phyloP scores from a whole-genome alignment of 2,113 vertebrate species.

The Equus przewalskii region DNA sequence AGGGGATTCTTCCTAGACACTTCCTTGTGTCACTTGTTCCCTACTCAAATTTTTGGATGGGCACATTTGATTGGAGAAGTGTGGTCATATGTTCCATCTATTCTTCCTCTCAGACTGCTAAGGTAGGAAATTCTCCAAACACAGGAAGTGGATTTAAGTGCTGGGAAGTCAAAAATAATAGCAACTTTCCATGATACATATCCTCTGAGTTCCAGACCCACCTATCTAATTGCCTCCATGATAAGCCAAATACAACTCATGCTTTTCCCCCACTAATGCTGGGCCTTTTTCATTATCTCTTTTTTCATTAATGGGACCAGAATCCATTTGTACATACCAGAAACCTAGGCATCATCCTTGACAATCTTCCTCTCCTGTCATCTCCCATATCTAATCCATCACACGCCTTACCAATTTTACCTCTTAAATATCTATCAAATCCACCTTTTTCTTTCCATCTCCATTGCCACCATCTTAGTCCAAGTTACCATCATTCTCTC shows the following conservation, averaged over 20 bases:
- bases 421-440: background rate
- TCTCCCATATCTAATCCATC: background rate
- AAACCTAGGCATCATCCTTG: background rate
- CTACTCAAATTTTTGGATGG: background rate
- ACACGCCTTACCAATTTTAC: background rate
- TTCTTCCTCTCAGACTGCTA: background rate
- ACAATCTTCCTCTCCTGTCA: background rate
- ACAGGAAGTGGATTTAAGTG: background rate
- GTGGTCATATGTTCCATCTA: background rate
- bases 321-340: background rate
- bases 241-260: background rate
- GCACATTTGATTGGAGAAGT: background rate
- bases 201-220: background rate
- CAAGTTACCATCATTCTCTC: background rate
- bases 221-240: background rate
- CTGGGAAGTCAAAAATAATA: background rate
- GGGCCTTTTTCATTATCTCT: background rate
- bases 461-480: background rate
- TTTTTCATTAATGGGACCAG: background rate
- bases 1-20: background rate
- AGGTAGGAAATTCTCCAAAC: background rate
- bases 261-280: background rate
- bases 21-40: background rate
- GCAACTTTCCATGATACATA: background rate
- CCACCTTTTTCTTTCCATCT: conserved; percentile 9